Base-by-base conservation (phyloP, 2,113 vertebrate genomes). In the Amazona guildingii region DNA sequence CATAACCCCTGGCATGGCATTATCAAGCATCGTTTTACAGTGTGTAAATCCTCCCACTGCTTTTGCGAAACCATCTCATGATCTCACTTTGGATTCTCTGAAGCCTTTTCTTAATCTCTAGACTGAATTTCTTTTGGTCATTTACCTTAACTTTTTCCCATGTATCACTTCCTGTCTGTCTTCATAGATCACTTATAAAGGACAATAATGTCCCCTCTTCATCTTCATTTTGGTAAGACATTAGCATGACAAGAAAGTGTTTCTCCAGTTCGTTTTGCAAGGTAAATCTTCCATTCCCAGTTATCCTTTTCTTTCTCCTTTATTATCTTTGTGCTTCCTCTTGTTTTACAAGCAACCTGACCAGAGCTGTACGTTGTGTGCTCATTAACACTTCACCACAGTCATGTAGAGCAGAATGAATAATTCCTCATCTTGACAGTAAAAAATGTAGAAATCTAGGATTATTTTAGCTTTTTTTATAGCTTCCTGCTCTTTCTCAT, bases 401-500 rank as follows among this genome's bases (percentile, higher is more conserved):
- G 37, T 51, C 48, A 62, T 5, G 3, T 25, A 35, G 2, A 91
- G 25, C 21, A 74, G 54, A 91, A 81, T 59, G 20, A 92, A 43
- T 81, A 83, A 77, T 59, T 94, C 19, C 12, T 74, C 70, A 46
- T 37, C 33, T 39, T 10, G 68, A 44, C 3, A 61, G 5, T 35
- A 14, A 67, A 67, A 55, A 41, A 87, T 59, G 37, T 31, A 43
- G 44, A 33, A 17, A 2, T 5, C n/a, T 37, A 55, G 23, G 39
- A 49, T 86, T 81, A 29, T 57, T 69, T 66, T 83, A 57, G 31
- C 1, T 3, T 88, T 92, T 92, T 90, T 86, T 78, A 74, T 66
- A 77, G 37, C 41, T 95, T 95, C 95, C 80, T 91, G 39, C 62
- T 92, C 83, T 91, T 84, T 62, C 57, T 88, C 29, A 43, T 92